Percentiles rank a stretch among this genome's conserved stretches.
phyloP scores from a whole-genome alignment of 2,113 vertebrate species.

The Merops nubicus region DNA sequence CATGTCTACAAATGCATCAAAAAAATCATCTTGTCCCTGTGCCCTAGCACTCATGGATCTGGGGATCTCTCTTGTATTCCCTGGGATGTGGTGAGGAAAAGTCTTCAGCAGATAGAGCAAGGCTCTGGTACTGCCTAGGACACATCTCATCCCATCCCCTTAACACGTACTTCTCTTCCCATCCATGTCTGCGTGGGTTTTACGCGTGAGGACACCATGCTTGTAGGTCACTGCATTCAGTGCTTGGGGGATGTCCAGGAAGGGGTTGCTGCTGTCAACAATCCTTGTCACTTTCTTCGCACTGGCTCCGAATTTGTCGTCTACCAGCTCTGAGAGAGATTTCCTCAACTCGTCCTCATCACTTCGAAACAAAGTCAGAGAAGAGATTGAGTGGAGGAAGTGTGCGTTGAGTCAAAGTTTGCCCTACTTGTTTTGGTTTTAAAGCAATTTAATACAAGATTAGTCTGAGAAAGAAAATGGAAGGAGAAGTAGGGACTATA shows the following conservation, averaged over 20 bases:
- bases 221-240: constrained; percentile 93
- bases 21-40: background rate
- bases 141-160: background rate
- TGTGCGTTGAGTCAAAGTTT: background rate
- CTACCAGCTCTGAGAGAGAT: constrained; percentile 95
- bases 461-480: background rate
- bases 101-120: background rate
- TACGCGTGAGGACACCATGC: constrained; percentile 91
- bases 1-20: background rate
- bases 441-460: background rate
- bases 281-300: constrained; percentile 91
- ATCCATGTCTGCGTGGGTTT: constrained; percentile 96
- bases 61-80: background rate
- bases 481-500: background rate
- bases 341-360: constrained; percentile 97
- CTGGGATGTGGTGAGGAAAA: background rate
- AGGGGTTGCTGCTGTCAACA: constrained; percentile 93
- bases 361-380: constrained; percentile 75
- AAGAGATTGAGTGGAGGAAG: background rate
- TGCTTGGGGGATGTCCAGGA: constrained; percentile 91
- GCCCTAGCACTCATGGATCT: background rate
- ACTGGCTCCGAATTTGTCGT: constrained; percentile 91
- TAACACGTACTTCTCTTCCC: constrained; percentile 91
- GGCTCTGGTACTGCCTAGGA: background rate
- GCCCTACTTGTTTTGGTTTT: background rate